Evolutionary conservation across 2,113 vertebrate genomes (phyloP).

Genomic region (Xenopus borealis): DNA sequence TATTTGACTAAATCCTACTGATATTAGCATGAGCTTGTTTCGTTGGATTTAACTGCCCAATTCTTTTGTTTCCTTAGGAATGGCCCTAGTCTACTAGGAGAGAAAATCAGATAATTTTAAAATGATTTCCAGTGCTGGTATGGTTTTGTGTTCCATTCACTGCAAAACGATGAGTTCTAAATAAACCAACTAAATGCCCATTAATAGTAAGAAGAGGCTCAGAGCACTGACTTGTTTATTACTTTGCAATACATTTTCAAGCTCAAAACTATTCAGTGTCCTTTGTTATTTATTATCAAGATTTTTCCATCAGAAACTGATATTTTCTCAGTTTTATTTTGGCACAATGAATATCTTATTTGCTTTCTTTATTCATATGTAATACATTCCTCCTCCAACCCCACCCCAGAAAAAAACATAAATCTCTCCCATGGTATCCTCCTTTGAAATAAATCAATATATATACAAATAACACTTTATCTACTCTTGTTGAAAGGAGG

Average conservation of each 20-base stretch:
- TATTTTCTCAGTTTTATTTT: conserved; percentile 30
- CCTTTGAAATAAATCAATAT: conserved; percentile 42
- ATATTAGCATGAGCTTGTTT: no score
- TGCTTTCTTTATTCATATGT: conserved; percentile 27
- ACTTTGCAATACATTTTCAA: background rate
- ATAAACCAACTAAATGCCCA: no score
- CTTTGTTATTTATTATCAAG: conserved; percentile 28
- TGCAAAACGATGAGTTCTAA: no score
- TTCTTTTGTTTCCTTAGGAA: no score
- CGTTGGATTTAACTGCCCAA: no score
- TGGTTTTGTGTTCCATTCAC: no score
- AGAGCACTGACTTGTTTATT: background rate
- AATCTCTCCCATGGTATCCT: conserved; percentile 33
- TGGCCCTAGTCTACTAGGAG: no score
- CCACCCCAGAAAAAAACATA: conserved; percentile 12
- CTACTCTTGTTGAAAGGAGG: conserved; percentile 31
- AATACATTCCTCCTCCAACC: conserved; percentile 39
- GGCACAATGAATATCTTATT: conserved; percentile 42
- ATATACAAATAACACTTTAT: conserved; percentile 45
- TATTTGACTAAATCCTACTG: no score
- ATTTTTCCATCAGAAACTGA: conserved; percentile 5
- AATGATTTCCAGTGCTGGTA: no score
- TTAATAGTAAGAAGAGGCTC: no score
- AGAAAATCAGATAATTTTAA: no score
- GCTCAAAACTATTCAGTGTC: background rate